Conservation (phyloP, 2,888 invertebrate genomes). For the Oscheius sp. region DNA sequence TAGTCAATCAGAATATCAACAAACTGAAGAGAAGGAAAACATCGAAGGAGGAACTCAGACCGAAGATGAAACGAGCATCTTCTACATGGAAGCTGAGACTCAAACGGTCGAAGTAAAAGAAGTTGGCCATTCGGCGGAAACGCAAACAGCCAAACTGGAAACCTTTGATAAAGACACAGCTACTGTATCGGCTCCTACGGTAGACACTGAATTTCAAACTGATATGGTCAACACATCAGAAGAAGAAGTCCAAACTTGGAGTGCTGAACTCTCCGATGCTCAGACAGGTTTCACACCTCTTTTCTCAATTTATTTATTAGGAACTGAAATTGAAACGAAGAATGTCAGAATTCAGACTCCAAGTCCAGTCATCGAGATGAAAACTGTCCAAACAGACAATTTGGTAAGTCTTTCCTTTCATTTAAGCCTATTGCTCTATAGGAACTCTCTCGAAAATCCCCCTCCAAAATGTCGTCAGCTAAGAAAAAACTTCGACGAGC, state of each 20-base stretch:
- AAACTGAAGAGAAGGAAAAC: constrained; percentile 55
- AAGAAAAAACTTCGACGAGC: constrained; percentile 59
- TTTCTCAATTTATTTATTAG: background rate
- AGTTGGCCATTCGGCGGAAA: constrained; percentile 40
- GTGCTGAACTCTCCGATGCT: constrained; percentile 50
- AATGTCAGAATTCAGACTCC: constrained; percentile 65
- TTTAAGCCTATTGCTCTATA: background rate
- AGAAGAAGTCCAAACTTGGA: constrained; percentile 61
- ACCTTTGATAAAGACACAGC: constrained; percentile 47
- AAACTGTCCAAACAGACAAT: constrained; percentile 63
- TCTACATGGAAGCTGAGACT: constrained; percentile 47
- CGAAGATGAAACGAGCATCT: constrained; percentile 30
- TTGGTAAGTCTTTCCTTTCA: constrained; percentile 20
- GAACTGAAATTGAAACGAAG: constrained; percentile 55
- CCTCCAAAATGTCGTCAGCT: constrained; percentile 62
- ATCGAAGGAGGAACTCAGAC: constrained; percentile 45
- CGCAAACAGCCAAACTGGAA: constrained; percentile 51
- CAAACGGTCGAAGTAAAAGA: constrained; percentile 35
- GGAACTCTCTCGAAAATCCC: constrained; percentile 51
- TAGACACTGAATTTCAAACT: constrained; percentile 55
- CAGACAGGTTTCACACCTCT: constrained; percentile 55
- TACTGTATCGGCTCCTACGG: constrained; percentile 37
- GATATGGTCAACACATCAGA: constrained; percentile 54
- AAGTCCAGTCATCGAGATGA: constrained; percentile 53
- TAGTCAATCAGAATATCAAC: constrained; percentile 55